Evolutionary conservation across 2,113 vertebrate species (phyloP).

Genomic region (Hymenochirus boettgeri): DNA sequence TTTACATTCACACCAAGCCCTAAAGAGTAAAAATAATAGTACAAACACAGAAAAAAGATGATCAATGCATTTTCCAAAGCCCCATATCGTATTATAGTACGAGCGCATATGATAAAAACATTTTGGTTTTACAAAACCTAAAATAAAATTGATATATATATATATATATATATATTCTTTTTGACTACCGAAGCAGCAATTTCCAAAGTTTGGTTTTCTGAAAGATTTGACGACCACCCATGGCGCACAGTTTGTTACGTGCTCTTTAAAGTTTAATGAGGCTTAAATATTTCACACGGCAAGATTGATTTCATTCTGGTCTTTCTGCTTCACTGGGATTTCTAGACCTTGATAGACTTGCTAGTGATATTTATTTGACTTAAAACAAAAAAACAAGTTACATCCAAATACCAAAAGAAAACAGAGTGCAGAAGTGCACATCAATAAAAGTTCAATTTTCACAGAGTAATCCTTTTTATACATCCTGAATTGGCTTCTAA

Average conservation of each 20-base stretch:
- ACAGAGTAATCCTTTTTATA: too few relatives aligned
- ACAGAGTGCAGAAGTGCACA: background rate
- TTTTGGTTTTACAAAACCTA: too few relatives aligned
- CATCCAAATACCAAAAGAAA: background rate
- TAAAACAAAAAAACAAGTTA: constrained; percentile 1
- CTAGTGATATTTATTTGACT: constrained; percentile 7
- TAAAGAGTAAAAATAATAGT: too few relatives aligned
- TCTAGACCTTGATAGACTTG: background rate
- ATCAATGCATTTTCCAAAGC: too few relatives aligned
- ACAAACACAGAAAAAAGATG: too few relatives aligned
- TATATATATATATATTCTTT: too few relatives aligned
- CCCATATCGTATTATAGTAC: too few relatives aligned
- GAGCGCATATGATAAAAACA: too few relatives aligned
- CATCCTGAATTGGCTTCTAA: too few relatives aligned
- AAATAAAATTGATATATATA: too few relatives aligned
- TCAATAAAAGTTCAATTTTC: too few relatives aligned
- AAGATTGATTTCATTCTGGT: constrained; percentile 12
- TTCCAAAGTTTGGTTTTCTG: constrained; percentile 2
- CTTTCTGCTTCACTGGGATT: constrained; percentile 11
- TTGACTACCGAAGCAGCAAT: background rate
- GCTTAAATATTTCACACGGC: constrained; percentile 18
- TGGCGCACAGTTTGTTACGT: constrained; percentile 4
- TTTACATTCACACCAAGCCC: too few relatives aligned
- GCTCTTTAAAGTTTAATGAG: constrained; percentile 18
- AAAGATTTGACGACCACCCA: constrained; percentile 12